These are phyloP conservation scores for Mesorhabditis spiculigera DNA, from an alignment of 2,888 invertebrate species.

Conservation along the genomic window DNA sequence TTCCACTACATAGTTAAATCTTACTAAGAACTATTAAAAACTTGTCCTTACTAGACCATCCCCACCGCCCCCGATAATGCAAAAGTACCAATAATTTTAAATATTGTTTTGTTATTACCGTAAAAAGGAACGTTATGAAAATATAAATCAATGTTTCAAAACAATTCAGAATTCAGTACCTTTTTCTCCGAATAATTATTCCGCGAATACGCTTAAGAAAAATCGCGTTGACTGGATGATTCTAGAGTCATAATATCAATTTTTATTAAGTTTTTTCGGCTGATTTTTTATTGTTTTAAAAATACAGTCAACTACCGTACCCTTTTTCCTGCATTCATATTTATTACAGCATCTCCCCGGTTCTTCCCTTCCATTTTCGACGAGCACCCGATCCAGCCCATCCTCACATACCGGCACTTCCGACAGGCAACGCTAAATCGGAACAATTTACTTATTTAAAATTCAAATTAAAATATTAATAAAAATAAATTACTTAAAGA, in stretches of 20 bases:
- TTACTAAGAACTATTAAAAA: too few relatives aligned
- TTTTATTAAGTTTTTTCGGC: too few relatives aligned
- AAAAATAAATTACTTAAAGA: not conserved
- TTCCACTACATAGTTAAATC: too few relatives aligned
- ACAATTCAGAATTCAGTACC: not conserved
- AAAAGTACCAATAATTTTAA: too few relatives aligned
- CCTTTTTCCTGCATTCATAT: constrained; percentile 54
- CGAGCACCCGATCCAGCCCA: constrained; percentile 37
- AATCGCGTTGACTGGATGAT: too few relatives aligned
- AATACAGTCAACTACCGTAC: constrained; percentile 15
- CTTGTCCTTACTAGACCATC: too few relatives aligned
- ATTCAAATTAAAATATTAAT: not conserved
- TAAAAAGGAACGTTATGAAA: too few relatives aligned
- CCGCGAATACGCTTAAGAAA: too few relatives aligned
- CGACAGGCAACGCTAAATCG: constrained; percentile 35
- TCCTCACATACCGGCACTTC: constrained; percentile 37
- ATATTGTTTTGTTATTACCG: too few relatives aligned
- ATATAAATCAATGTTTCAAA: not conserved
- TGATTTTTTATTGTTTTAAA: too few relatives aligned
- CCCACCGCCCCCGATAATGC: too few relatives aligned
- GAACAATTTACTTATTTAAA: not conserved
- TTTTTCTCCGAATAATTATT: not conserved
- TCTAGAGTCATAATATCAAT: too few relatives aligned
- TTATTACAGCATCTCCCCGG: constrained; percentile 60
- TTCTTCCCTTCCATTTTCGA: constrained; percentile 30